Conservation (phyloP, 2,797 vertebrate genomes). For the Micropoecilia bifurca region DNA sequence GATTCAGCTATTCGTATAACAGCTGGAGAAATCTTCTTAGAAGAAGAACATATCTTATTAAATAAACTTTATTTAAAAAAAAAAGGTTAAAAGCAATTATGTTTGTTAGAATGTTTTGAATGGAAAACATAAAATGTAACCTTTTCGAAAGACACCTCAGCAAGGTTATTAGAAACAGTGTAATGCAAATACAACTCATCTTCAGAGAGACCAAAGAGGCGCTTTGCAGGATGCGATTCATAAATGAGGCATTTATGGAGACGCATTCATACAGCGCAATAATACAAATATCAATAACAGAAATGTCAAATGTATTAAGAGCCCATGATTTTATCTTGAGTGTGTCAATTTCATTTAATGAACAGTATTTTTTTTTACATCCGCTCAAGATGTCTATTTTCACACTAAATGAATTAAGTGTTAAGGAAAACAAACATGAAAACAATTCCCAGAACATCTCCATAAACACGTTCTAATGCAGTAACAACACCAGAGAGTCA, state of each 20-base stretch:
- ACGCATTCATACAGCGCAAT: not conserved
- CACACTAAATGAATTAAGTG: slow-evolving; percentile 37
- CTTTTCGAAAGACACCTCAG: not conserved
- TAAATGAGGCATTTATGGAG: not conserved
- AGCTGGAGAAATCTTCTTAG: not conserved
- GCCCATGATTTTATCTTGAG: slow-evolving; percentile 12
- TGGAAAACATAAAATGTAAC: not conserved
- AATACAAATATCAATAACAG: slow-evolving; percentile 23
- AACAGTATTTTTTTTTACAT: slow-evolving; percentile 22
- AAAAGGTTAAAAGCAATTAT: slow-evolving; percentile 5
- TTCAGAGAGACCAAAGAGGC: not conserved
- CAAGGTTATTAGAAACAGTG: not conserved
- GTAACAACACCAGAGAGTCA: slow-evolving; percentile 25
- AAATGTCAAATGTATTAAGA: slow-evolving; percentile 20
- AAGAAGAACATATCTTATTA: not conserved
- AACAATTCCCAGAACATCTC: slow-evolving; percentile 32
- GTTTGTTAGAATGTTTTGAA: not conserved
- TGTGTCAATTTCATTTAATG: slow-evolving; percentile 38
- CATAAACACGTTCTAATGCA: slow-evolving; percentile 19
- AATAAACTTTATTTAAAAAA: not conserved
- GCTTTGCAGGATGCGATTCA: not conserved
- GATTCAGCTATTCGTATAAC: slow-evolving; percentile 4
- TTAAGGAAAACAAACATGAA: slow-evolving; percentile 31
- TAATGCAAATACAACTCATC: not conserved
- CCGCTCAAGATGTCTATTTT: slow-evolving; percentile 18